Evolutionary conservation across 2,888 invertebrate species (phyloP).

Genomic region (Synanthedon tipuliformis): DNA sequence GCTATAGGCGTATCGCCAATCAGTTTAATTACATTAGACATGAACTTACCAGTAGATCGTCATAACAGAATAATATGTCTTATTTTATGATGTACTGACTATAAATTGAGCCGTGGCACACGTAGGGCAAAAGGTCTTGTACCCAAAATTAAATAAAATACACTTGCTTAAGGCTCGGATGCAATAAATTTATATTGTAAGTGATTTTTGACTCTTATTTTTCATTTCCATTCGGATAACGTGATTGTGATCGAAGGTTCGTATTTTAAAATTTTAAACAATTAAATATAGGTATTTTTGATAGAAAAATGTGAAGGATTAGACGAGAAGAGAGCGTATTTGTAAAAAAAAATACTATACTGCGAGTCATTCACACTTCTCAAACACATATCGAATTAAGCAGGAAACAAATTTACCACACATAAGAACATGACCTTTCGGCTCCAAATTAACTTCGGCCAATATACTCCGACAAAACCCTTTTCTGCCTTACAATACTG

Average conservation of each 20-base stretch:
- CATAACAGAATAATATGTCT: no score
- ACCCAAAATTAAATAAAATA: conserved; percentile 57
- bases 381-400: conserved; percentile 6
- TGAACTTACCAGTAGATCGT: no score
- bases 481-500: not conserved
- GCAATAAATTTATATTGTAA: conserved; percentile 40
- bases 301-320: not conserved
- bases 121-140: conserved; percentile 45
- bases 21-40: no score
- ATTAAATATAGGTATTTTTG: not conserved
- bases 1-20: no score
- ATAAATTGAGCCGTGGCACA: conserved; percentile 29
- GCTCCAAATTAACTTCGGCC: conserved; percentile 14
- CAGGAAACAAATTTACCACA: conserved; percentile 25
- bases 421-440: conserved; percentile 16
- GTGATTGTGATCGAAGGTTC: no score
- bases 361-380: conserved; percentile 10
- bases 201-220: conserved; percentile 21
- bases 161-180: conserved; percentile 53
- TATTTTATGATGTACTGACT: conserved; percentile 14
- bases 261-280: no score
- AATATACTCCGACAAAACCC: conserved; percentile 3
- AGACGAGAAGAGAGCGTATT: no score
- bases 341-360: not conserved
- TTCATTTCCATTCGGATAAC: not conserved